Evolutionary conservation across 2,113 vertebrate genomes (phyloP).

Genomic region (Sinocyclocheilus anophthalmus): DNA sequence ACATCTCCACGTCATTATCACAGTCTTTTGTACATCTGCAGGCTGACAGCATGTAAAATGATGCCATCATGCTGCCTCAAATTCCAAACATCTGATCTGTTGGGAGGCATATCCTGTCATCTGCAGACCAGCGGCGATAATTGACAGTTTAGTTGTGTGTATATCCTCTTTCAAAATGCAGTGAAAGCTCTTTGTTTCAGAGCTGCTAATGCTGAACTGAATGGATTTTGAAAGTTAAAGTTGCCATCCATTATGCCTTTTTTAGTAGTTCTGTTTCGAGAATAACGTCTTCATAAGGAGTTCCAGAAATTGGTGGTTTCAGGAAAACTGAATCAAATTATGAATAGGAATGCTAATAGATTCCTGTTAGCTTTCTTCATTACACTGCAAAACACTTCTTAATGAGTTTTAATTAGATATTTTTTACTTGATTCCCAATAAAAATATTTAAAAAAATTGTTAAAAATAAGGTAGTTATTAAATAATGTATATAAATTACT

Average conservation of each 20-base stretch:
- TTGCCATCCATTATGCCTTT: background rate
- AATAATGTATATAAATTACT: too few relatives aligned
- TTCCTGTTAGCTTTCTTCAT: too few relatives aligned
- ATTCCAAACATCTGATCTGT: conserved; percentile 29
- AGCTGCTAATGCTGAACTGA: background rate
- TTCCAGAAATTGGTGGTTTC: too few relatives aligned
- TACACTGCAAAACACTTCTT: too few relatives aligned
- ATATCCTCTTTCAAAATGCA: conserved; percentile 9
- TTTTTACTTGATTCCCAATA: background rate
- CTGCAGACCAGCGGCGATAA: background rate
- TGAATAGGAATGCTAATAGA: too few relatives aligned
- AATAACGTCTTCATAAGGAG: too few relatives aligned
- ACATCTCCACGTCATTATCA: background rate
- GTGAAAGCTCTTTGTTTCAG: background rate
- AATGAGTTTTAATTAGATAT: background rate
- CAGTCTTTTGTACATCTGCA: background rate
- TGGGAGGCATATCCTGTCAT: conserved; percentile 30
- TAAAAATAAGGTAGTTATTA: too few relatives aligned
- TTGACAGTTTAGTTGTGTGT: background rate
- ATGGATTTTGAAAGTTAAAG: background rate
- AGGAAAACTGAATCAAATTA: too few relatives aligned
- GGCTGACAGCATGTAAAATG: conserved; percentile 34
- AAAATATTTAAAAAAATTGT: background rate
- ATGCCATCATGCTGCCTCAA: background rate
- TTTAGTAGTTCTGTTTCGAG: background rate